Conservation (phyloP, 2,113 vertebrate genomes). For the Prinia subflava region DNA sequence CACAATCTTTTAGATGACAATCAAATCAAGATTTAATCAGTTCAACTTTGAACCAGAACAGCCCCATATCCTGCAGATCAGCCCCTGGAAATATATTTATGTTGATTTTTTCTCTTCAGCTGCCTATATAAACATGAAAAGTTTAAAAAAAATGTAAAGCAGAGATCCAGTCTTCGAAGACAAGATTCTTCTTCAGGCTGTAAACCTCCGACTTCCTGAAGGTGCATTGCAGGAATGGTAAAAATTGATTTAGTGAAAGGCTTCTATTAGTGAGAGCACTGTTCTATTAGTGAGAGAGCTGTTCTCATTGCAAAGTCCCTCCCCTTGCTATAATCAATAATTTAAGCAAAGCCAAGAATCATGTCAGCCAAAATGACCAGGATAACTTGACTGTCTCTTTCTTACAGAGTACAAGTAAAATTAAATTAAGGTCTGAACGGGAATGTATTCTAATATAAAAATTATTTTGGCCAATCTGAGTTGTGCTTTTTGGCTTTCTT, state of each 20-base stretch:
- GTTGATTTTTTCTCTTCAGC: neutral
- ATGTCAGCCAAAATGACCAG: slow-evolving; percentile 61
- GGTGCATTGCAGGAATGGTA: slow-evolving; percentile 48
- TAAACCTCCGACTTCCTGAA: slow-evolving; percentile 32
- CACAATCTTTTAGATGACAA: slow-evolving; percentile 15
- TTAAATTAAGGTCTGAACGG: slow-evolving; percentile 24
- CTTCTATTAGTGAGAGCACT: slow-evolving; percentile 69
- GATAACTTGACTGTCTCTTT: slow-evolving; percentile 33
- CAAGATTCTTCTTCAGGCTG: slow-evolving; percentile 37
- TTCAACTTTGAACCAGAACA: slow-evolving; percentile 33
- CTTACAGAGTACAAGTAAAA: slow-evolving; percentile 27
- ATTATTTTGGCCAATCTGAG: neutral
- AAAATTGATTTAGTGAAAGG: slow-evolving; percentile 74
- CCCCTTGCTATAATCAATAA: slow-evolving; percentile 71
- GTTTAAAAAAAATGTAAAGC: neutral
- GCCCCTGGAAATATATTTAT: neutral
- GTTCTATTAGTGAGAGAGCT: slow-evolving; percentile 50
- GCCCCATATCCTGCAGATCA: neutral
- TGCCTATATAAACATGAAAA: neutral
- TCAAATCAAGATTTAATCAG: slow-evolving; percentile 23
- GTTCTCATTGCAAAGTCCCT: slow-evolving; percentile 63
- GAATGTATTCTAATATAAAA: slow-evolving; percentile 24
- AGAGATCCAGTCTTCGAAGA: slow-evolving; percentile 43
- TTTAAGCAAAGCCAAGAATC: slow-evolving; percentile 71
- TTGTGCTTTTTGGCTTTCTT: neutral